These are phyloP conservation scores for Macrotus californicus DNA, from an alignment of 2,113 vertebrate species.

Conservation along the genomic window DNA sequence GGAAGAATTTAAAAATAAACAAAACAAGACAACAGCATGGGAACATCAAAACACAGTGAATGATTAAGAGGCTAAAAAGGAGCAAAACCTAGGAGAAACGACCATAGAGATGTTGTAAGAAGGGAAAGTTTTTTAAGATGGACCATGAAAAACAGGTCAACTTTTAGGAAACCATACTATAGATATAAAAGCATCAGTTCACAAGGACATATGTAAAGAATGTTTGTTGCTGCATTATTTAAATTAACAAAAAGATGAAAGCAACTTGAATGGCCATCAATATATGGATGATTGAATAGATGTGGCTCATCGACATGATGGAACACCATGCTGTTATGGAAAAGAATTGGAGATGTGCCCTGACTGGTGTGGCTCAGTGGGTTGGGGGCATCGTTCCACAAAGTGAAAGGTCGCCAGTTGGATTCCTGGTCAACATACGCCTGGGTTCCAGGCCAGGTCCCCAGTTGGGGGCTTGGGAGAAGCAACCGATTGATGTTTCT, in stretches of 20 bases:
- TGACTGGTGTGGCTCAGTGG: no score
- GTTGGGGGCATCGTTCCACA: no score
- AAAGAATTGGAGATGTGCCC: background rate
- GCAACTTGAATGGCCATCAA: background rate
- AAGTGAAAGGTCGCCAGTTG: no score
- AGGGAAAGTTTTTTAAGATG: background rate
- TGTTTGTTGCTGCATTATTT: background rate
- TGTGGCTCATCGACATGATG: background rate
- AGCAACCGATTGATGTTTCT: no score
- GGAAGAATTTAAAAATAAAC: background rate
- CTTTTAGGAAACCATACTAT: background rate
- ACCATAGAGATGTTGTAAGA: background rate
- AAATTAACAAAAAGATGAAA: slow-evolving; percentile 23
- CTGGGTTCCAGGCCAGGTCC: no score
- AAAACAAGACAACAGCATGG: background rate
- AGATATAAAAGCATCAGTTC: background rate
- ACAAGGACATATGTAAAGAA: background rate
- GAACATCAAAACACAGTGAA: background rate
- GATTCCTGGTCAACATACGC: no score
- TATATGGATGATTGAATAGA: background rate
- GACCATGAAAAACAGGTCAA: background rate
- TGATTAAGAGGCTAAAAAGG: background rate
- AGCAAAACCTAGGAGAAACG: background rate
- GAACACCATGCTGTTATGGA: background rate
- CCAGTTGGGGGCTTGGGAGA: no score